Base-by-base conservation (phyloP, 2,888 invertebrate species). In the Tanypteryx hageni region DNA sequence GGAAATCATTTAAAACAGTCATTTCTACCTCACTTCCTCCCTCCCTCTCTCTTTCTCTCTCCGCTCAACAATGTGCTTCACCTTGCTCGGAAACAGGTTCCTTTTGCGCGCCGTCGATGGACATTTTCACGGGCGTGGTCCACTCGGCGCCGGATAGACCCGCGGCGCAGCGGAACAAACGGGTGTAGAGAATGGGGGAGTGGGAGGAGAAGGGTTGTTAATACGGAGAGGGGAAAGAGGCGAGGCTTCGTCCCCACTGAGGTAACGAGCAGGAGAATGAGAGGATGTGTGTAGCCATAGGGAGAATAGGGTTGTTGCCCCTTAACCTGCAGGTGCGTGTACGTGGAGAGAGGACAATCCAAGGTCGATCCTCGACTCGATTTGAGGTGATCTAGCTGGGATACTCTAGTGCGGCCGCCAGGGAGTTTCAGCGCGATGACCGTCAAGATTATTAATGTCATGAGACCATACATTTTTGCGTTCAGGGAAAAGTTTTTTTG, bases 281-380 rank as follows among this genome's bases (percentile, higher is more conserved):
- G n/a, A 64, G 22, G 8, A 68, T 3, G n/a, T 22, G 68, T 18
- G 44, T 5, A 44, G 44, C 44, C 44, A 44, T 44, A 44, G 44
- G n/a, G n/a, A 68, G 68, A 22, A 68, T 68, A 27, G 76, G 76
- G 76, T 76, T 76, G 27, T 76, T 76, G 76, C 27, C 76, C 44
- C 27, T 76, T 76, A 13, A 76, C 27, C 11, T 76, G 76, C 22
- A 76, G 76, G 76, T 76, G 76, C 76, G 22, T 10, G 68, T 68
- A 68, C 68, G 18, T 68, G n/a, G n/a, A 7, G 18, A 22, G 22
- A 68, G 68, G 68, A 68, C 68, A 22, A 18, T 11, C 4, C 76
- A 76, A 76, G 76, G 76, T 76, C 76, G 44, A 76, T 68, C n/a
- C 68, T n/a, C 68, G 68, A n/a, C 68, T 18, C 68, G 68, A 18